Evolutionary conservation across 2,113 vertebrate genomes (phyloP).

Genomic region (Neotragus moschatus): DNA sequence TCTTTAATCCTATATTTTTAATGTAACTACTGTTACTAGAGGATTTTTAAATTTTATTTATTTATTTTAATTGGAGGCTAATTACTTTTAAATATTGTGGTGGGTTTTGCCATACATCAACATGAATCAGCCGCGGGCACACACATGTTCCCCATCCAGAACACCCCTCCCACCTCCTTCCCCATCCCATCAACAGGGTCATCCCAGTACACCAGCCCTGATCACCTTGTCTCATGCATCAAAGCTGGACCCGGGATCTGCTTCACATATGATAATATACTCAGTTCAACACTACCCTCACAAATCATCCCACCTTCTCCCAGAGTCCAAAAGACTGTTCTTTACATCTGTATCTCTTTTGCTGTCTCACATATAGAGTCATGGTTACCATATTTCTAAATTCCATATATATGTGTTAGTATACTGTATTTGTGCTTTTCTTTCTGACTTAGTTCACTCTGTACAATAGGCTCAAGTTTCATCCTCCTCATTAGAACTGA

Average conservation of each 20-base stretch:
- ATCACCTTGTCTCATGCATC: neutral
- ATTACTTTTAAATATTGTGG: neutral
- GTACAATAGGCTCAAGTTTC: neutral
- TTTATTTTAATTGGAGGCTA: neutral
- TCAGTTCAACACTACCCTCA: neutral
- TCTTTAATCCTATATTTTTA: neutral
- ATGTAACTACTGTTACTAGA: neutral
- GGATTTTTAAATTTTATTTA: neutral
- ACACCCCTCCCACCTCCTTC: neutral
- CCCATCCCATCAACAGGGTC: neutral
- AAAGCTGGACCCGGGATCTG: neutral
- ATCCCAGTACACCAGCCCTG: neutral
- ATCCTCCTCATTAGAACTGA: neutral
- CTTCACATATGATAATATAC: neutral
- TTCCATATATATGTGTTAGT: neutral
- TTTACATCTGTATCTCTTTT: neutral
- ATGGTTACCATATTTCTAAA: neutral
- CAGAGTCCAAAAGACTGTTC: neutral
- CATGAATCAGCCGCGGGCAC: accelerated
- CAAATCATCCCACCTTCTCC: neutral
- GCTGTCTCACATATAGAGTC: neutral
- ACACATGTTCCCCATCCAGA: neutral
- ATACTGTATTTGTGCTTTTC: neutral
- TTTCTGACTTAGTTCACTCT: neutral
- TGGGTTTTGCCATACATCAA: neutral